phyloP scores from a whole-genome alignment of 2,888 invertebrate genomes.

The Syrphus vitripennis region DNA sequence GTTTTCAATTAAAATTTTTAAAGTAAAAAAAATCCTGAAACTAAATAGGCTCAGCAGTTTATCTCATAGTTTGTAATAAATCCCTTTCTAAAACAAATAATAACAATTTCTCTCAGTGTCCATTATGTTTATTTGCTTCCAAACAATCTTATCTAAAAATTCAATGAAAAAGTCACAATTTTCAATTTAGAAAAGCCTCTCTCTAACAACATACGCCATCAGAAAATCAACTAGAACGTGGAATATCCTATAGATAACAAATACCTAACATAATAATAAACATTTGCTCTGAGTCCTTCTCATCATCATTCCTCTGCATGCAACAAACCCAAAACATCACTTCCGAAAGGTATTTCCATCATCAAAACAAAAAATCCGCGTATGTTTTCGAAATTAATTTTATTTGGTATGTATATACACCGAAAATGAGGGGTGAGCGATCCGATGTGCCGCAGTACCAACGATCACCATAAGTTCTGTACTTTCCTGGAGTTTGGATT shows the following conservation, averaged over 20 bases:
- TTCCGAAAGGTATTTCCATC: conserved; percentile 61
- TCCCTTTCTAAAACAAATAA: not conserved
- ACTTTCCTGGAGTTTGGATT: conserved; percentile 58
- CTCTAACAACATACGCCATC: not conserved
- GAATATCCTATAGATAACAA: conserved; percentile 35
- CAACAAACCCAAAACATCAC: conserved; percentile 53
- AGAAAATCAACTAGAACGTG: not conserved
- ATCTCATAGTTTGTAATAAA: not conserved
- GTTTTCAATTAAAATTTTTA: no score
- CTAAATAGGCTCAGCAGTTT: no score
- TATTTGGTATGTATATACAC: conserved; percentile 37
- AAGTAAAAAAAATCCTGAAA: no score
- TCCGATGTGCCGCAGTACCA: conserved; percentile 11
- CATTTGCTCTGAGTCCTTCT: not conserved
- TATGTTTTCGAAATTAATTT: conserved; percentile 67
- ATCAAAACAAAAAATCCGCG: conserved; percentile 6
- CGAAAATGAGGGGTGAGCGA: conserved; percentile 47
- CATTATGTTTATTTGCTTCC: not conserved
- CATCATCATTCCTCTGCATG: not conserved
- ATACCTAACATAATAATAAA: conserved; percentile 28
- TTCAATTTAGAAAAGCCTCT: conserved; percentile 51
- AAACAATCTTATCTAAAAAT: conserved; percentile 41
- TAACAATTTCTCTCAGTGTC: not conserved
- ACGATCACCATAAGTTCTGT: conserved; percentile 25
- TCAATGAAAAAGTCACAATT: conserved; percentile 60